Evolutionary conservation across 2,888 invertebrate species (phyloP), one percentile per base, ranked within the genome.

Genomic region (Ennomos quercinarius): DNA sequence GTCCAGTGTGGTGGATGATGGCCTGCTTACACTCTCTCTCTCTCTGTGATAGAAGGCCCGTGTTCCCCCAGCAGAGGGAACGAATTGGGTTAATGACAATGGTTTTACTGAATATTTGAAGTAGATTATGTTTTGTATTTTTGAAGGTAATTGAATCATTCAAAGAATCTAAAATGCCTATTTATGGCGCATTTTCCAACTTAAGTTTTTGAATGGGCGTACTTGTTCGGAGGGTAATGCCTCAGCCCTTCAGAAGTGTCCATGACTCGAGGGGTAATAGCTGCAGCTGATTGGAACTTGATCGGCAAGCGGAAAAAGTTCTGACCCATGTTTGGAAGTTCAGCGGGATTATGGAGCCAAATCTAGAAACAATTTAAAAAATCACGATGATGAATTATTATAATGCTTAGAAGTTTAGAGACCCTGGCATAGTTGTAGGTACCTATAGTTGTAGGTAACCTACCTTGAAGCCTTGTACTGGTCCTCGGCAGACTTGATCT

Each of bases 381-480:
- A 11, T 40, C 13, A 45, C 8, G 11, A 27, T 6, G 27, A 27
- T 4, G 5, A 4, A 27, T 27, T 6, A 27, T 27, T 6, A n/a
- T n/a, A 27, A 27, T 27, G 27, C 27, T n/a, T 27, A 27, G 27
- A 27, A 1, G 6, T 1, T 27, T 27, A 27, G 27, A 27, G 27
- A 27, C 27, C 27, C 27, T n/a, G n/a, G n/a, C n/a, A 27, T 27
- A 17, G 6, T 27, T 17, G 17, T 17, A 4, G 17, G 27, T 27
- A 27, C 27, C 17, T n/a, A n/a, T n/a, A 3, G 17, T 17, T 17
- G 17, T 27, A n/a, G n/a, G n/a, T n/a, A n/a, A 13, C 48, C 45
- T 71, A 94, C 94, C 86, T 95, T 95, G 72, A 94, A 95, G 37
- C 95, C 95, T 81, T 94, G 94, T 0, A 95, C 94, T 0, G 95